A percentile compares a stretch with the other conserved stretches of the same genome.
Conservation (phyloP, 1,140 invertebrate genomes). For the Drosophila oshimai region DNA sequence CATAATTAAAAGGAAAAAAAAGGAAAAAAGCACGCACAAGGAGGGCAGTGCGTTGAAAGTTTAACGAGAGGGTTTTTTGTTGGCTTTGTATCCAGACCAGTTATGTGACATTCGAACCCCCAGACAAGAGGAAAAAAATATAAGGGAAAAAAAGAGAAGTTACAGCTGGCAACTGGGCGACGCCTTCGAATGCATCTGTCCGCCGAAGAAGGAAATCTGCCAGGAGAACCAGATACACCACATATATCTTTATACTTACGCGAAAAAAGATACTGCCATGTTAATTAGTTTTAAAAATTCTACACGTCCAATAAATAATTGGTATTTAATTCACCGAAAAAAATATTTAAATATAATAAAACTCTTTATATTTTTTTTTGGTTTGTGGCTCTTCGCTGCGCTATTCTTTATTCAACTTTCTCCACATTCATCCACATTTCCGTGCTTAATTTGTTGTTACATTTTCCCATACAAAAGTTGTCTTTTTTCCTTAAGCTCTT, state of each 20-base stretch:
- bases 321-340: too few relatives aligned
- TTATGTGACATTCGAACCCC: constrained; percentile 40
- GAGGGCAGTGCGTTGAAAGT: constrained; percentile 13
- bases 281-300: background rate
- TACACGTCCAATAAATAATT: too few relatives aligned
- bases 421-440: constrained; percentile 9
- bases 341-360: background rate
- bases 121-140: background rate
- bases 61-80: constrained; percentile 31
- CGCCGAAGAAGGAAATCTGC: constrained; percentile 13
- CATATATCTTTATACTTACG: background rate
- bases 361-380: background rate
- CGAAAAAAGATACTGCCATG: background rate
- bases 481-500: constrained; percentile 29
- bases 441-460: background rate
- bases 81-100: constrained; percentile 15
- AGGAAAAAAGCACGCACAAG: constrained; percentile 3
- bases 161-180: constrained; percentile 28
- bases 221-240: background rate
- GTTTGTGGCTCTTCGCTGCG: constrained; percentile 16
- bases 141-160: constrained; percentile 4
- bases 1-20: constrained; percentile 58
- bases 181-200: constrained; percentile 24
- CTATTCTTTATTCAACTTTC: constrained; percentile 30
- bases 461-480: constrained; percentile 21